phyloP scores from a whole-genome alignment of 2,113 vertebrate species.

The Aplodontia rufa region DNA sequence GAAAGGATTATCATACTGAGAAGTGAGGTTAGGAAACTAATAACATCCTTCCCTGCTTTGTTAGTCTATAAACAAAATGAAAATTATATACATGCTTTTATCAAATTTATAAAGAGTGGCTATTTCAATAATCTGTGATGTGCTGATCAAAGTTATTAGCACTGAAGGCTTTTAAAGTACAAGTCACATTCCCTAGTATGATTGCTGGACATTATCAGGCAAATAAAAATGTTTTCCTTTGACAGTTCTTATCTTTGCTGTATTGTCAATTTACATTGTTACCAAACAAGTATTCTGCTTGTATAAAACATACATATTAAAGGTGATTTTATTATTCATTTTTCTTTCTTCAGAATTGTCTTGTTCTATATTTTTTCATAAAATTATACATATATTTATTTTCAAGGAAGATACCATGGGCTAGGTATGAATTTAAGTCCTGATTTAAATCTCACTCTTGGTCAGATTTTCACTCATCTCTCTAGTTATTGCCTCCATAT shows the following conservation, averaged over 20 bases:
- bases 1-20: neutral
- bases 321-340: neutral
- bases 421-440: neutral
- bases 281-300: neutral
- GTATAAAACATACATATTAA: neutral
- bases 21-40: neutral
- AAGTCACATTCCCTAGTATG: neutral
- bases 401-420: neutral
- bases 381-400: constrained; percentile 5
- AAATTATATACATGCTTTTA: neutral
- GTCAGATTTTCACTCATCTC: neutral
- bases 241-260: neutral
- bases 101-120: neutral
- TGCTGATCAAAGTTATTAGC: neutral
- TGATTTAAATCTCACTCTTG: neutral
- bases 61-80: neutral
- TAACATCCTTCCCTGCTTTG: neutral
- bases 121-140: neutral
- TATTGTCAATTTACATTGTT: neutral
- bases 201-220: too few relatives aligned
- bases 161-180: neutral
- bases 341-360: neutral
- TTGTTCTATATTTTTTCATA: neutral
- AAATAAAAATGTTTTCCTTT: neutral
- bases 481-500: neutral